Evolutionary conservation across 2,888 invertebrate genomes (phyloP).

Genomic region (Phalera bucephala): DNA sequence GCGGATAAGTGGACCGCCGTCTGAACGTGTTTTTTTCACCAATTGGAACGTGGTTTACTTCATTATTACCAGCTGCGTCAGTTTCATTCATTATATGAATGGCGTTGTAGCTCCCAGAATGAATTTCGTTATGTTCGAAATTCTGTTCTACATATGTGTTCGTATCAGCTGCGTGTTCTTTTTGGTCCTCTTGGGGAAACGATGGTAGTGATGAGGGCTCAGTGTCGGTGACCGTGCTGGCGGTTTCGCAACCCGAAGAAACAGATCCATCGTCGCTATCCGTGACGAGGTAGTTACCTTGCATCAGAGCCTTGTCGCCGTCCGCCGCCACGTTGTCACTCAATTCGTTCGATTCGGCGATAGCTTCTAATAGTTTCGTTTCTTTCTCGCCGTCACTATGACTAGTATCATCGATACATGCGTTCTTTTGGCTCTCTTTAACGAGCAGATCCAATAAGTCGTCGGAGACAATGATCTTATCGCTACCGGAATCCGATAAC

Average conservation of each 20-base stretch:
- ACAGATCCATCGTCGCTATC: conserved; percentile 90
- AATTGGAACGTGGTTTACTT: conserved; percentile 75
- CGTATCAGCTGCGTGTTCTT: conserved; percentile 61
- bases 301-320: conserved; percentile 51
- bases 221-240: conserved; percentile 86
- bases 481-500: conserved; percentile 51
- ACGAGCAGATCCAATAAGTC: conserved; percentile 59
- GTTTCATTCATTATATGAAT: conserved; percentile 33
- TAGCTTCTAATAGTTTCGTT: conserved; percentile 52
- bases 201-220: conserved; percentile 78
- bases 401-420: conserved; percentile 51
- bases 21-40: conserved; percentile 73
- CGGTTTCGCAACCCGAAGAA: conserved; percentile 92
- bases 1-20: conserved; percentile 74
- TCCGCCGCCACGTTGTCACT: conserved; percentile 45
- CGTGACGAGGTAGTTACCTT: conserved; percentile 81
- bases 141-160: conserved; percentile 43
- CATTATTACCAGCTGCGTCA: conserved; percentile 33
- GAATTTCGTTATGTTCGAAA: conserved; percentile 40
- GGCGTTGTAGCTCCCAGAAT: conserved; percentile 47
- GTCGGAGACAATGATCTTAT: conserved; percentile 46
- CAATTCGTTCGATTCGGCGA: conserved; percentile 63
- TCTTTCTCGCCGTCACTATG: conserved; percentile 50
- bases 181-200: conserved; percentile 66
- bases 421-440: conserved; percentile 52